phyloP scores from a whole-genome alignment of 37 sponge, comb jelly and placozoan species.

The Geodia barretti region DNA sequence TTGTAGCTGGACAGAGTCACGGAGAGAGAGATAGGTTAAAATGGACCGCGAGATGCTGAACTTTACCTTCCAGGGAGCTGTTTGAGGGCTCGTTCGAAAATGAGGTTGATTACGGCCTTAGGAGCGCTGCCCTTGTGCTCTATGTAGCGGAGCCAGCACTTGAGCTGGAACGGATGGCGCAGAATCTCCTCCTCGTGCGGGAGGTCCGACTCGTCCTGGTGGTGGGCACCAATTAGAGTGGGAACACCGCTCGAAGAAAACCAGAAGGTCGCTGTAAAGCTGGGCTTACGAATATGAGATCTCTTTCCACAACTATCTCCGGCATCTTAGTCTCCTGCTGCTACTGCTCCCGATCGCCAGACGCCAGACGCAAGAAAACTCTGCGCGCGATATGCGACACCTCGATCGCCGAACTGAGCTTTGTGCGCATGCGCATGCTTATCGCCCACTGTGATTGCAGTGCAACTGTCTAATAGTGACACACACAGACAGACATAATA shows the following conservation, averaged over 20 bases:
- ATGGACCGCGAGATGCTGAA: not conserved
- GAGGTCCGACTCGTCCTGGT: constrained; percentile 89
- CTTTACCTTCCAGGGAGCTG: constrained; percentile 95
- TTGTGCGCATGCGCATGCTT: not conserved
- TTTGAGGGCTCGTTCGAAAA: constrained; percentile 93
- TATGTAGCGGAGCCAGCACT: constrained; percentile 94
- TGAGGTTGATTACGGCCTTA: constrained; percentile 77
- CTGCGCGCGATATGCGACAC: not conserved
- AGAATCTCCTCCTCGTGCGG: constrained; percentile 97
- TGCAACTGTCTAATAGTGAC: no score
- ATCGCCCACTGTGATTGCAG: no score
- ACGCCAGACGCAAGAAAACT: no score
- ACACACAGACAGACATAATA: no score
- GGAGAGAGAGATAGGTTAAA: not conserved
- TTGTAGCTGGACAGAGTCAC: constrained; percentile 84
- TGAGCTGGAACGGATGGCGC: constrained; percentile 94
- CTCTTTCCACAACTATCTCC: constrained; percentile 32
- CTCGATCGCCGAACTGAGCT: not conserved
- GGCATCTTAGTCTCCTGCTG: no score
- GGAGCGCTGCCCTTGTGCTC: constrained; percentile 85
- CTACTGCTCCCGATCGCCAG: no score
- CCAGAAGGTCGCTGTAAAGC: not conserved
- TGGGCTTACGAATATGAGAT: constrained; percentile 44
- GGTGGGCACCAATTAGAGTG: constrained; percentile 8
- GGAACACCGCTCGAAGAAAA: not conserved